A percentile compares a stretch with the other conserved stretches of the same genome.
Evolutionary conservation across 2,113 vertebrate species (phyloP).

Genomic region (Synchiropus splendidus): DNA sequence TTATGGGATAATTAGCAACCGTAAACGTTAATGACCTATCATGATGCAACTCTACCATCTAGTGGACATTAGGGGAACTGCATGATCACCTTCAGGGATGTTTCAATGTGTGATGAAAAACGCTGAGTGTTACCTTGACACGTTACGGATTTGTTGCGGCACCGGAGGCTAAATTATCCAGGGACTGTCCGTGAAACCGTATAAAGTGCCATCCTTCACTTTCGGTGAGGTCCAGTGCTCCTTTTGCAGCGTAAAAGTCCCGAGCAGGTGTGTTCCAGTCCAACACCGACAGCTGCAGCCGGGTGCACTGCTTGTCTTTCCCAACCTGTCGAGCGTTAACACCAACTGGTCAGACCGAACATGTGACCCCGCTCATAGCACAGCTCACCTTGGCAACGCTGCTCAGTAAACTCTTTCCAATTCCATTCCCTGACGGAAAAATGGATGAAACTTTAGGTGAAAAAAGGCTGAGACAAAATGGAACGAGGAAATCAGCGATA

Average conservation of each 20-base stretch:
- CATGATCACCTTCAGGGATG: no score
- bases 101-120: no score
- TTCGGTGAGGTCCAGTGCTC: conserved; percentile 69
- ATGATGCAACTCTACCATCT: no score
- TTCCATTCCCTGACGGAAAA: conserved; percentile 68
- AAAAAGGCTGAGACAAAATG: neutral
- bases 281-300: conserved; percentile 67
- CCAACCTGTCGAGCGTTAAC: conserved; percentile 56
- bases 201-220: conserved; percentile 73
- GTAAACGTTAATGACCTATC: no score
- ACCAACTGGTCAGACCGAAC: neutral
- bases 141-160: no score
- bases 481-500: neutral
- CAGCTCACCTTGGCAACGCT: conserved; percentile 66
- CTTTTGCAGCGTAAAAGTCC: conserved; percentile 70
- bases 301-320: conserved; percentile 63
- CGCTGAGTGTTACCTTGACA: no score
- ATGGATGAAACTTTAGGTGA: no score
- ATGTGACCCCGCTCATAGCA: neutral
- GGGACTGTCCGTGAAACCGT: conserved; percentile 59
- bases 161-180: conserved; percentile 68
- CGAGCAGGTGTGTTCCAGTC: conserved; percentile 71
- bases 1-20: no score
- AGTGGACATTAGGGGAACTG: no score
- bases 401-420: conserved; percentile 64